Conservation (phyloP, 2,113 vertebrate species). For the Tyrannus savana region DNA sequence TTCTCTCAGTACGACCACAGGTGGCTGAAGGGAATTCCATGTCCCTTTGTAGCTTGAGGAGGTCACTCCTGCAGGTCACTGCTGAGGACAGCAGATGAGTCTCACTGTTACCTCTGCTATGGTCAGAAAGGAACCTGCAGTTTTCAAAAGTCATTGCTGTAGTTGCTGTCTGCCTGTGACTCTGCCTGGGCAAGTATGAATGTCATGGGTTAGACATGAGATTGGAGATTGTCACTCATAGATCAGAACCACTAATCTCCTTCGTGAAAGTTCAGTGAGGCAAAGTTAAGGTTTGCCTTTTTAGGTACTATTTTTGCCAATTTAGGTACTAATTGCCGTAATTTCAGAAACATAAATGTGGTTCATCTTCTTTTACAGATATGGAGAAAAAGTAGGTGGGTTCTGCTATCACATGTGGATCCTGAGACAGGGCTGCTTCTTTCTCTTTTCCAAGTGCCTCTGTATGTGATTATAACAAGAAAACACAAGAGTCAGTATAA, state of each 20-base stretch:
- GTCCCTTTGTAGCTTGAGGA: background rate
- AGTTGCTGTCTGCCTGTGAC: background rate
- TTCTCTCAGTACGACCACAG: background rate
- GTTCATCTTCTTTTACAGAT: background rate
- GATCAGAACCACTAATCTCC: background rate
- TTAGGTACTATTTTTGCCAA: too few relatives aligned
- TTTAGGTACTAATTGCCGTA: background rate
- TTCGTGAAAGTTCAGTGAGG: background rate
- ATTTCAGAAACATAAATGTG: background rate
- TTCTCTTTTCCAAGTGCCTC: background rate
- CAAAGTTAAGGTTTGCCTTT: background rate
- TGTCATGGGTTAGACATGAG: background rate
- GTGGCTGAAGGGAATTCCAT: background rate
- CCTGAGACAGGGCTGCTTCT: background rate
- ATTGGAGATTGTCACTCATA: background rate
- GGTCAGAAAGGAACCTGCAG: background rate
- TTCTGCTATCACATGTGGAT: background rate
- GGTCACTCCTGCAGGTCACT: background rate
- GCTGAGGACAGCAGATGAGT: background rate
- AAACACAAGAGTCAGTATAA: background rate
- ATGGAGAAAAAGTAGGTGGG: background rate
- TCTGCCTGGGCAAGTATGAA: background rate
- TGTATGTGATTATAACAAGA: background rate
- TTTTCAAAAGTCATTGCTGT: background rate
- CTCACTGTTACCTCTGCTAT: background rate